Evolutionary conservation across 2,113 vertebrate genomes (phyloP), one percentile per base, ranked within the genome.

Genomic region (Heloderma charlesbogerti): DNA sequence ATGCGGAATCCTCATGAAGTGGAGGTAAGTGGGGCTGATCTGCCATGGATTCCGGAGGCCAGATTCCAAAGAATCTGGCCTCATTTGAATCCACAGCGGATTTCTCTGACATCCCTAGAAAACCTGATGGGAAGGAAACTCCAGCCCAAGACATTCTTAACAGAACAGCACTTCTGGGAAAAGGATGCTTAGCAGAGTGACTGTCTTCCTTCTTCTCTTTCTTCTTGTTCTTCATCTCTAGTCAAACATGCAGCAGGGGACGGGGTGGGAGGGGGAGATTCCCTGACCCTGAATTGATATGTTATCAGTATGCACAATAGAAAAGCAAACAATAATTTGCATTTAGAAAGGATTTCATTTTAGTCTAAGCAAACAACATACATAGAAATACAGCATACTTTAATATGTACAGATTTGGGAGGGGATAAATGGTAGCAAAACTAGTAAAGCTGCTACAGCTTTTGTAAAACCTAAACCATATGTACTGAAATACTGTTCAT

Each of bases 331-430:
- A 31, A 81, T 60, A 78, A 90, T 90, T 90, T 90, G 84, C 84
- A 90, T 80, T 81, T 57, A 81, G 66, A 87, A 91, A 71, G 67
- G 77, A 72, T 72, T 80, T 84, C 86, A 40, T 86, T 37, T 40
- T 80, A 63, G 0, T 40, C 89, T 22, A n/a, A 86, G 82, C 77
- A 86, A 69, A 48, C 45, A 79, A 48, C 13, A 60, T 54, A 27
- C 79, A 87, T 2, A 48, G 72, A 88, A 63, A 29, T 31, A 86
- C 88, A 79, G 54, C 27, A 77, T 83, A 89, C 2, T 79, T 78
- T 67, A 48, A n/a, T 89, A 89, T 89, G 67, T 89, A 89, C 74
- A 89, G 54, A 71, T 69, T 37, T 54, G n/a, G 66, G n/a, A 57
- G 66, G 37, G 48, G 22, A 25, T 67, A 48, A 80, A 48, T 37